Evolutionary conservation across 2,797 vertebrate species (phyloP), one percentile per base, ranked within the genome.

Genomic region (Coregonus suidteri): DNA sequence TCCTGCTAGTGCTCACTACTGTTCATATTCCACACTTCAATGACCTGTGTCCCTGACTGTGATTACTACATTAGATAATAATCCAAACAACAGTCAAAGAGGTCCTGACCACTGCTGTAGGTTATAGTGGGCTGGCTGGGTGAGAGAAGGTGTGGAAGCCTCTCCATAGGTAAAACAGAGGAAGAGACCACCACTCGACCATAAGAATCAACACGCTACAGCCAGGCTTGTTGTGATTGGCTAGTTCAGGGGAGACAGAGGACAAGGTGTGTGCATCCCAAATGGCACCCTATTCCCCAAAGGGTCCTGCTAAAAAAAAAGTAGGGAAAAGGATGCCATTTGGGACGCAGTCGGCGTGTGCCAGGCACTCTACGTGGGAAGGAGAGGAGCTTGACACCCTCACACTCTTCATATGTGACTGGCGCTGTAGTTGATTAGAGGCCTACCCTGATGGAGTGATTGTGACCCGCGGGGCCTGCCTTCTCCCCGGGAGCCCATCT

Each of bases 31-130:
- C 79, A 85, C 82, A 80, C 89, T 92, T 35, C 0, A 83, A 83
- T 81, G 81, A 87, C 85, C 87, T 79, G 77, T 78, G 75, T 88
- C 83, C 78, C 75, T 31, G 73, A 75, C 83, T 76, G 80, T 89
- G 88, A 90, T 92, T 91, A 88, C 88, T 86, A 88, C 84, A 87
- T 90, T 91, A 88, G 87, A 89, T 85, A 87, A 86, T 79, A 85
- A 84, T 86, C 89, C 79, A 82, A 83, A 89, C 88, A 86, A 84
- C 87, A 90, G 87, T 91, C 88, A 85, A 71, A 80, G 80, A 78
- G 82, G 83, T 88, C 85, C 86, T 67, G 76, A 84, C 51, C 54
- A 47, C 25, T 11, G 13, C 25, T 73, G 71, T 7, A 53, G 14
- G 2, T 31, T 15, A 47, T 30, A 13, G 30, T 4, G 86, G 82